phyloP scores from a whole-genome alignment of 2,797 vertebrate genomes.

The Pseudotriccus pelzelni region DNA sequence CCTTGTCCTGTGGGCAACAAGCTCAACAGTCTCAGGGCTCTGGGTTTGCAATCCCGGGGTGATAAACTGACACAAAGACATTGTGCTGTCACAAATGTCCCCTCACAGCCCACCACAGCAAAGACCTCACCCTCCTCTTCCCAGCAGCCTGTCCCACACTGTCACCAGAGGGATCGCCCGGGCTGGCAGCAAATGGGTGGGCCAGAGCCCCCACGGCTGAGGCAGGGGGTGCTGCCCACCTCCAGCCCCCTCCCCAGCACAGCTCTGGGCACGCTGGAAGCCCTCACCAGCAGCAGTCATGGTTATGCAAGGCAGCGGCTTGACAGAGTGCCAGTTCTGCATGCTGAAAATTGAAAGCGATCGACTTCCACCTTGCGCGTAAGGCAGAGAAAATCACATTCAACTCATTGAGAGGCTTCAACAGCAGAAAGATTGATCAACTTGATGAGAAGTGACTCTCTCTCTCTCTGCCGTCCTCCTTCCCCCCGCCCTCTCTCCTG shows the following conservation, averaged over 20 bases:
- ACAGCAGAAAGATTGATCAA: conserved; percentile 71
- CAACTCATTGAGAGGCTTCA: conserved; percentile 68
- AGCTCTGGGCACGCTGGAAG: background rate
- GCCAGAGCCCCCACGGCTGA: background rate
- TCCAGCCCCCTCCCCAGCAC: background rate
- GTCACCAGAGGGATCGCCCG: background rate
- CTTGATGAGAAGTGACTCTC: conserved; percentile 56
- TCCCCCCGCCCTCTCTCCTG: background rate
- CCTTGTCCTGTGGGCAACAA: fast-evolving
- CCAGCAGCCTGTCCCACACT: fast-evolving
- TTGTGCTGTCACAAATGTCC: fast-evolving
- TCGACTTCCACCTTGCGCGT: conserved; percentile 57
- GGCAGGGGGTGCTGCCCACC: background rate
- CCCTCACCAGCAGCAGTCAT: background rate
- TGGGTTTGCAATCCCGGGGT: background rate
- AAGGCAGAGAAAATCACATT: conserved; percentile 69
- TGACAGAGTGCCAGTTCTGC: conserved; percentile 47
- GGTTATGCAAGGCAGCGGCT: conserved; percentile 42
- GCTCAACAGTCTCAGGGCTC: background rate
- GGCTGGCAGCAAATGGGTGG: background rate
- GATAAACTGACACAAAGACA: too few species aligned
- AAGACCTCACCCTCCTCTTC: background rate
- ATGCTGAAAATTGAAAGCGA: conserved; percentile 69
- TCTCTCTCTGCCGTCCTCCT: background rate
- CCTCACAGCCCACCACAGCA: background rate